Evolutionary conservation across 2,888 invertebrate genomes (phyloP).

Genomic region (Scaptomyza polygonia): DNA sequence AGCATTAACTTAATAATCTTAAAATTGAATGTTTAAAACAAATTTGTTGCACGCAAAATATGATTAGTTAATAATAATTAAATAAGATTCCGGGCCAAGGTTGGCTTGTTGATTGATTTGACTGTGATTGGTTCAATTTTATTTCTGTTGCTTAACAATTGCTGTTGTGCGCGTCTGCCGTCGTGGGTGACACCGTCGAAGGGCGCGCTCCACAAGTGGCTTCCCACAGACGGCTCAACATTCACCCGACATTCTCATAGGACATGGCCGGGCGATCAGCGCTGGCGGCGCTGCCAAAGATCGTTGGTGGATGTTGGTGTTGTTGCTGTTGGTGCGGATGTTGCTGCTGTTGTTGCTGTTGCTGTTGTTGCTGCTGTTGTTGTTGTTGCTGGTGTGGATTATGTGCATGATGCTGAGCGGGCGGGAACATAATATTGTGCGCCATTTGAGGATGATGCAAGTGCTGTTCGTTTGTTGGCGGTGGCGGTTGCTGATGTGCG

Average conservation of each 20-base stretch:
- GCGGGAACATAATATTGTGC: slow-evolving; percentile 83
- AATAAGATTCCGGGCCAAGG: slow-evolving; percentile 17
- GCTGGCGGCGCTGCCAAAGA: slow-evolving; percentile 77
- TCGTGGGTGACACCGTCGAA: slow-evolving; percentile 76
- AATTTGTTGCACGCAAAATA: slow-evolving; percentile 54
- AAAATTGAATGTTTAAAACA: slow-evolving; percentile 63
- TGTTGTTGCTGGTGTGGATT: slow-evolving; percentile 81
- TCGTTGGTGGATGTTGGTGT: slow-evolving; percentile 80
- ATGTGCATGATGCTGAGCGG: slow-evolving; percentile 81
- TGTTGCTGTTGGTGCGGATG: slow-evolving; percentile 52
- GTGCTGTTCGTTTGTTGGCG: slow-evolving; percentile 82
- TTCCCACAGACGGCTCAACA: slow-evolving; percentile 82
- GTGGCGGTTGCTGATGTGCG: slow-evolving; percentile 81
- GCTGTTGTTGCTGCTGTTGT: slow-evolving; percentile 76
- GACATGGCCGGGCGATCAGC: slow-evolving; percentile 82
- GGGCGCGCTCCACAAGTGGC: slow-evolving; percentile 82
- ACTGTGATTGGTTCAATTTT: slow-evolving; percentile 6
- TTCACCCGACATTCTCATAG: slow-evolving; percentile 83
- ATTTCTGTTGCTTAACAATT: slow-evolving; percentile 48
- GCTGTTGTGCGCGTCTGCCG: slow-evolving; percentile 64
- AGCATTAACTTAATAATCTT: slow-evolving; percentile 44
- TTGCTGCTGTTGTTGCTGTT: slow-evolving; percentile 63
- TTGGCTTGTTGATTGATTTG: slow-evolving; percentile 17
- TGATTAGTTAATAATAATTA: too few species aligned
- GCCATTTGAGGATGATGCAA: slow-evolving; percentile 83